Evolutionary conservation across 2,888 invertebrate species (phyloP).

Genomic region (Microctonus aethiopoides): DNA sequence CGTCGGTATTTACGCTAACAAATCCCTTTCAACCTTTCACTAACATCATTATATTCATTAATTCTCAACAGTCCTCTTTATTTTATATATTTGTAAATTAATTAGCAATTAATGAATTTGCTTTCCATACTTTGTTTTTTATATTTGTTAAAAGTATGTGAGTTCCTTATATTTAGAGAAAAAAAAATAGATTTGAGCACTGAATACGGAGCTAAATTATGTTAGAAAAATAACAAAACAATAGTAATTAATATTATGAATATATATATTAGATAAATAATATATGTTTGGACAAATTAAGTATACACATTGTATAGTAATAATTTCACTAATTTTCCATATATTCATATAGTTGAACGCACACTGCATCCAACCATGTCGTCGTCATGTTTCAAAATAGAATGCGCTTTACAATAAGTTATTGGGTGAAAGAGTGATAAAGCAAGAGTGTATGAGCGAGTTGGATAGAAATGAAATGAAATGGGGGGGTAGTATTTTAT

Average conservation of each 20-base stretch:
- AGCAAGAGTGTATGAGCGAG: constrained; percentile 49
- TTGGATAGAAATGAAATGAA: constrained; percentile 12
- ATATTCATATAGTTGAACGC: constrained; percentile 15
- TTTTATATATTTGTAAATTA: neutral
- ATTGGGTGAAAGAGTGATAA: constrained; percentile 49
- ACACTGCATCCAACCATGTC: constrained; percentile 28
- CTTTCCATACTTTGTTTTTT: too few relatives aligned
- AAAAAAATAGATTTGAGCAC: too few relatives aligned
- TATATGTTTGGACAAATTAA: neutral
- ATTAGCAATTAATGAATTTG: too few relatives aligned
- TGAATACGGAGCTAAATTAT: too few relatives aligned
- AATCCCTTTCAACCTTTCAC: constrained; percentile 58
- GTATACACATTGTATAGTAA: constrained; percentile 1
- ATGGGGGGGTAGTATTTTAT: constrained; percentile 65
- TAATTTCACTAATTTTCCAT: constrained; percentile 20
- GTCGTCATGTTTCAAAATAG: constrained; percentile 61
- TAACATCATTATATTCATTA: too few relatives aligned
- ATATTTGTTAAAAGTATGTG: too few relatives aligned
- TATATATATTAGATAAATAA: neutral
- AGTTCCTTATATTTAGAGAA: too few relatives aligned
- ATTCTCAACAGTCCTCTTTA: too few relatives aligned
- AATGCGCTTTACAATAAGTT: constrained; percentile 64
- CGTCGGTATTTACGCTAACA: constrained; percentile 63
- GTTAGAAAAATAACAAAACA: neutral
- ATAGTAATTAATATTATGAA: neutral